Evolutionary conservation across 2,113 vertebrate genomes (phyloP).

Genomic region (Paradoxurus hermaphroditus): DNA sequence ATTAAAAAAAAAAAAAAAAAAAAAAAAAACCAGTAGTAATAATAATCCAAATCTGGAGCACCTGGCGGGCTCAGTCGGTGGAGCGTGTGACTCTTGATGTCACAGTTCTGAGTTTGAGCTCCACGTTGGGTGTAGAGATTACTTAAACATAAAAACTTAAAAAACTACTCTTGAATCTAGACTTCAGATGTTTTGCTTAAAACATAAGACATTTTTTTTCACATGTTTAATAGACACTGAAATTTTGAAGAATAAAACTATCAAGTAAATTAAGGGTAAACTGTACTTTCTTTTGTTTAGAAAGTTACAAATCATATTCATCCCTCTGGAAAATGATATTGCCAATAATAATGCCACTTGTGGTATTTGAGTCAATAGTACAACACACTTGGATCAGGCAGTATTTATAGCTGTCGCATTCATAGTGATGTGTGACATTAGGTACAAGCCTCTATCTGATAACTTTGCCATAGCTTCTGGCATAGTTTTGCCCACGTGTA

Average conservation of each 20-base stretch:
- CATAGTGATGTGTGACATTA: not conserved
- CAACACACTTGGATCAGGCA: not conserved
- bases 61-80: not conserved
- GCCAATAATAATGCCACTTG: not conserved
- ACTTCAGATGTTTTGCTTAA: not conserved
- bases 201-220: not conserved
- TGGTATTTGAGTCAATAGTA: not conserved
- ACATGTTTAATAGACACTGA: not conserved
- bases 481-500: not conserved
- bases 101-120: not conserved
- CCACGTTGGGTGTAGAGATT: not conserved
- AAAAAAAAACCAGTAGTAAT: not conserved
- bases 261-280: not conserved
- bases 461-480: not conserved
- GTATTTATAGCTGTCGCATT: not conserved
- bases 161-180: not conserved
- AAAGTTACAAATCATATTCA: not conserved
- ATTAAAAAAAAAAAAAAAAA: not conserved
- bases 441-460: not conserved
- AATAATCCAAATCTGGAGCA: not conserved
- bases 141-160: not conserved
- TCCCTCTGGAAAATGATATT: not conserved
- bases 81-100: not conserved
- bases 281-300: not conserved
- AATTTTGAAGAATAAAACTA: not conserved